Base-by-base conservation (phyloP, 2,797 vertebrate genomes). In the Ispidina picta region DNA sequence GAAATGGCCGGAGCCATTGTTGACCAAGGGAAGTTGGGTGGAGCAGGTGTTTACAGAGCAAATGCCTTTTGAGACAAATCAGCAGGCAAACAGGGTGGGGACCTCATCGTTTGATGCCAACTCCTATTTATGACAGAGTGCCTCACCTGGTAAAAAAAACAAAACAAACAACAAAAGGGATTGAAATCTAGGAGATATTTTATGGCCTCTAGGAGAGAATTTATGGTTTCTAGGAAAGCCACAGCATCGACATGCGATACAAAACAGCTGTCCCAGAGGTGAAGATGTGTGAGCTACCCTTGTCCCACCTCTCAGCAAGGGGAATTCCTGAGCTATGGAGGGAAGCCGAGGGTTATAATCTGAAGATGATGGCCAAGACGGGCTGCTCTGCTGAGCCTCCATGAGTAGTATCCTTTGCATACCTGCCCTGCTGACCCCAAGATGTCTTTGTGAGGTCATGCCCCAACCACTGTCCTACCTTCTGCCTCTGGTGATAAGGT, bases 161-260 rank as follows among this genome's bases (percentile, higher is more conserved):
- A 8, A 55, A 82, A 2, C 3, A 54, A 29, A 54, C 59, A 82
- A 2, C 3, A 54, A 29, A 54, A n/a, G 28, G 0, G 39, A 70
- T 9, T 2, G 43, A 93, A 77, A 80, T 71, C 69, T 66, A 77
- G 69, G 72, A 86, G 65, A 83, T 20, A 41, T 73, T 79, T 49
- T 29, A 14, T 70, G 78, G 16, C 68, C 95, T 95, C 82, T 83
- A 94, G 68, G 91, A 90, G 65, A 83, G 22, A 41, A 70, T 76
- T 52, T 29, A 12, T 70, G 78, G 18, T 71, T 96, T 95, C 82
- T 83, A 94, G 72, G 87, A 90, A 90, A 90, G 56, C 16, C 46
- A 9, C 37, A 39, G 52, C 19, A 21, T 10, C 3, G 20, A 19
- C 8, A 12, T 1, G 11, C 5, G 16, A 29, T 29, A 8, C 21